phyloP scores from a whole-genome alignment of 2,113 vertebrate genomes.

The Bubo bubo region DNA sequence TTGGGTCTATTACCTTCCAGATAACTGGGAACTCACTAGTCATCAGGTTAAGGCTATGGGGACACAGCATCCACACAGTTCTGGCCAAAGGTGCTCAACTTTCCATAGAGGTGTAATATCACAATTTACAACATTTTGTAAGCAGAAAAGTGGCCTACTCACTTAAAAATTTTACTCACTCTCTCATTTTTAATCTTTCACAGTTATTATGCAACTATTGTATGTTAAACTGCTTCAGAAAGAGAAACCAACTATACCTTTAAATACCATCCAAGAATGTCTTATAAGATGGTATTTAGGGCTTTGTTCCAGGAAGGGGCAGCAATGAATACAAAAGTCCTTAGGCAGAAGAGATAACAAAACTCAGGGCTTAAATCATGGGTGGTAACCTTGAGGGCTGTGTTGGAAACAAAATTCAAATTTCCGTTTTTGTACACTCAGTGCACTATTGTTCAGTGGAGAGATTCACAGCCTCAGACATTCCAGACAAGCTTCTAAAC shows the following conservation, averaged over 20 bases:
- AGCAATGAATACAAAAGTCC: background rate
- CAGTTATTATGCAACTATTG: background rate
- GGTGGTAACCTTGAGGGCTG: background rate
- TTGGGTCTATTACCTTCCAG: background rate
- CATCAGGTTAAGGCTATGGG: background rate
- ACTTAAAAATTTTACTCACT: background rate
- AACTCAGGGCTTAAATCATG: background rate
- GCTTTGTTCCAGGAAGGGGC: rapidly evolving
- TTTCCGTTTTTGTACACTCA: background rate
- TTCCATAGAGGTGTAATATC: background rate
- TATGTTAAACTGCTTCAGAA: background rate
- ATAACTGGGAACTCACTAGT: background rate
- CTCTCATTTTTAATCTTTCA: background rate
- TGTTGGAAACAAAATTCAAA: background rate
- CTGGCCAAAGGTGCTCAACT: background rate
- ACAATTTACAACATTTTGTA: background rate
- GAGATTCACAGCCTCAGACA: background rate
- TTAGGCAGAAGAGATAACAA: background rate
- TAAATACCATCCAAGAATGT: background rate
- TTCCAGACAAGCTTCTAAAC: background rate
- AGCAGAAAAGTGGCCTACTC: background rate
- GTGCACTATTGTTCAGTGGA: background rate
- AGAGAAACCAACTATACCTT: background rate
- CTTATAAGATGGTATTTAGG: background rate
- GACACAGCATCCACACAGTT: background rate